These are phyloP conservation scores for Rhadina sibilatrix DNA, from an alignment of 2,113 vertebrate species.

Conservation along the genomic window DNA sequence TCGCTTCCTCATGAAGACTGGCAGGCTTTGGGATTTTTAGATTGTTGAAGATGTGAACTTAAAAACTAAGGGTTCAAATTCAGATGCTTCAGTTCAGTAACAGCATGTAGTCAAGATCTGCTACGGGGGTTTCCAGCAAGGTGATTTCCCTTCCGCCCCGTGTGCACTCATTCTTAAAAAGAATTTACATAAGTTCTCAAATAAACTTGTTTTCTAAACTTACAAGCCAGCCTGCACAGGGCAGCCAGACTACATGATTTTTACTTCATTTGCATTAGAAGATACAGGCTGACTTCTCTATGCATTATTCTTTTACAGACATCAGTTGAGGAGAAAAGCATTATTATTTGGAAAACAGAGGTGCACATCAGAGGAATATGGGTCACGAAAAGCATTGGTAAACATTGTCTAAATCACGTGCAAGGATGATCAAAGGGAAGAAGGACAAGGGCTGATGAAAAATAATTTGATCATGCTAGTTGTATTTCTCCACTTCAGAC, in stretches of 20 bases:
- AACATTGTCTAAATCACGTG: neutral
- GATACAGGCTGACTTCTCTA: neutral
- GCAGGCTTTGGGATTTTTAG: neutral
- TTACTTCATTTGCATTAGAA: neutral
- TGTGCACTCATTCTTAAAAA: conserved; percentile 69
- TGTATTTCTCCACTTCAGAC: neutral
- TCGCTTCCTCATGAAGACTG: neutral
- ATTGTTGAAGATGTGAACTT: neutral
- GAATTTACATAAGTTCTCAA: conserved; percentile 75
- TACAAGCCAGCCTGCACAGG: neutral
- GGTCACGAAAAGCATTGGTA: neutral
- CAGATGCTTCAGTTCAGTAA: neutral
- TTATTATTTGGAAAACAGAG: neutral
- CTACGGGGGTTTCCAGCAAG: conserved; percentile 74
- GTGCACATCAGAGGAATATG: neutral
- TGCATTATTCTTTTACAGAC: neutral
- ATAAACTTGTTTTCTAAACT: conserved; percentile 63
- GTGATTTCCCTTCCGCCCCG: conserved; percentile 71
- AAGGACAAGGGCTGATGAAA: neutral
- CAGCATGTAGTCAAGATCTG: neutral
- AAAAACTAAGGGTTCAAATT: conserved; percentile 11
- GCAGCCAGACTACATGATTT: neutral
- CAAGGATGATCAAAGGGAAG: neutral
- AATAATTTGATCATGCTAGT: neutral
- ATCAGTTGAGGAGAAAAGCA: neutral